phyloP scores from a whole-genome alignment of 2,113 vertebrate species.

The Typhlomys cinereus region DNA sequence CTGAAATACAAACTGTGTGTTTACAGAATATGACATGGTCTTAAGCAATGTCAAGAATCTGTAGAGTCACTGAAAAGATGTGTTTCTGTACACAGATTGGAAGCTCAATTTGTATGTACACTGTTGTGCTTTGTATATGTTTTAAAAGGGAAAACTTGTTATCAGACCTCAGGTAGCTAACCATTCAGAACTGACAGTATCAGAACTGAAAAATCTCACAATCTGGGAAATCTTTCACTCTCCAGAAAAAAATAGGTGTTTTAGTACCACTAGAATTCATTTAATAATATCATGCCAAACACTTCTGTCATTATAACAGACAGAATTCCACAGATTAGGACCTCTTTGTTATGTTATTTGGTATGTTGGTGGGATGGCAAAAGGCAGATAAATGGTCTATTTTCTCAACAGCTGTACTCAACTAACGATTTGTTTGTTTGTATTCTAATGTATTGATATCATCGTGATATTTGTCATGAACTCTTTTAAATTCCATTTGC shows the following conservation, averaged over 20 bases:
- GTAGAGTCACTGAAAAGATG: neutral
- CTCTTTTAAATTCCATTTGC: neutral
- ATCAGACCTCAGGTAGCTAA: neutral
- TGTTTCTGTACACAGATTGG: neutral
- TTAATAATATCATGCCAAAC: conserved; percentile 17
- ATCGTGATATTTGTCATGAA: neutral
- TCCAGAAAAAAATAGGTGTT: neutral
- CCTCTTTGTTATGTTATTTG: neutral
- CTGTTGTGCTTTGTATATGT: neutral
- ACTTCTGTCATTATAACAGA: neutral
- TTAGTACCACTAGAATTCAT: neutral
- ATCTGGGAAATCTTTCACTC: neutral
- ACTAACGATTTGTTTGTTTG: neutral
- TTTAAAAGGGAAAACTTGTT: neutral
- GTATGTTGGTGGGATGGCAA: neutral
- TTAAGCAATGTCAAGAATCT: neutral
- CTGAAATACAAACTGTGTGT: neutral
- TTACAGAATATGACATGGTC: neutral
- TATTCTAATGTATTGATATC: neutral
- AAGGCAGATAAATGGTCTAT: neutral
- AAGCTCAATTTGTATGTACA: neutral
- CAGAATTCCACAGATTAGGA: neutral
- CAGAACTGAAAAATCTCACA: neutral
- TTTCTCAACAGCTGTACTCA: neutral
- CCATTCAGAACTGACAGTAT: neutral